Conservation (phyloP, 2,113 vertebrate genomes). For the Pachyramphus minor region DNA sequence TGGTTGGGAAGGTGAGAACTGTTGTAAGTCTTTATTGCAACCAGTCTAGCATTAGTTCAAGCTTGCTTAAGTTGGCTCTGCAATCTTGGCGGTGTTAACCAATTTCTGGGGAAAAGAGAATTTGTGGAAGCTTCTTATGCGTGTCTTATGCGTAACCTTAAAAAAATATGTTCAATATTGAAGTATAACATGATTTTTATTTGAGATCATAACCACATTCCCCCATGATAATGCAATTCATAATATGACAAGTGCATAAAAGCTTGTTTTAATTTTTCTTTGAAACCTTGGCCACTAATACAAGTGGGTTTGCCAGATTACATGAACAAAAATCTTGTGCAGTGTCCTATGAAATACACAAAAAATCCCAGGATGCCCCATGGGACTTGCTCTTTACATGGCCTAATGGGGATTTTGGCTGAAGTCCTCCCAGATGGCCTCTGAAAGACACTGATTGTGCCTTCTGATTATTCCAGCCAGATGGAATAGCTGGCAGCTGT, state of each 20-base stretch:
- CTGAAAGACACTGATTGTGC: background rate
- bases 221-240: background rate
- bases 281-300: background rate
- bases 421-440: background rate
- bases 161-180: background rate
- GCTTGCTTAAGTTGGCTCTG: background rate
- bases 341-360: background rate
- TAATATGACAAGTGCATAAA: background rate
- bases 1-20: background rate
- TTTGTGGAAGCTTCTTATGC: background rate
- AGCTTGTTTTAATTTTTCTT: background rate
- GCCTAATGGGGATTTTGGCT: background rate
- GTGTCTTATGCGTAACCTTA: background rate
- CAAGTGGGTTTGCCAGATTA: background rate
- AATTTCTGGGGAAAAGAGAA: background rate
- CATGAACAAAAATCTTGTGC: background rate
- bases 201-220: background rate
- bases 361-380: background rate
- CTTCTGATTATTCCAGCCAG: background rate
- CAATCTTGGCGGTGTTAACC: background rate
- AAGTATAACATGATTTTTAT: background rate
- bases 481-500: background rate
- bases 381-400: background rate
- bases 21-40: background rate
- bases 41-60: background rate